Evolutionary conservation across 2,797 vertebrate genomes (phyloP).

Genomic region (Dryobates pubescens): DNA sequence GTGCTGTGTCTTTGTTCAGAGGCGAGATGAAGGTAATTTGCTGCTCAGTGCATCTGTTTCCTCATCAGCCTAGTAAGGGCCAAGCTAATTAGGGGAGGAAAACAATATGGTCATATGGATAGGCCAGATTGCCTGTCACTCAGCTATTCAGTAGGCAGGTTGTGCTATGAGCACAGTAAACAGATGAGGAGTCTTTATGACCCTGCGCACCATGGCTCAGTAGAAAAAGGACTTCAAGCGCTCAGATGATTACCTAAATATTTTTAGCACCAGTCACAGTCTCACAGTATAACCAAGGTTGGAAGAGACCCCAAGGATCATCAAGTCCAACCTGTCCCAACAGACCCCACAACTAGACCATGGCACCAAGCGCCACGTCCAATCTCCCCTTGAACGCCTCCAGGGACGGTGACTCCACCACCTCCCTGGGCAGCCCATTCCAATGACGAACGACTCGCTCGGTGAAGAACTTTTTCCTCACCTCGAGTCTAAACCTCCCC

Average conservation of each 20-base stretch:
- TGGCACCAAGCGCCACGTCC: no score
- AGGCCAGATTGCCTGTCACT: conserved; percentile 85
- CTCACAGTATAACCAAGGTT: no score
- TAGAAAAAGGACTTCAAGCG: not conserved
- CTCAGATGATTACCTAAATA: conserved; percentile 51
- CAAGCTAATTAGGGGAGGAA: conserved; percentile 82
- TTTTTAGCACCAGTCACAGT: no score
- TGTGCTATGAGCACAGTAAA: conserved; percentile 70
- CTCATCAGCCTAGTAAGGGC: conserved; percentile 81
- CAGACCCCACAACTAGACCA: no score
- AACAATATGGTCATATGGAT: conserved; percentile 86
- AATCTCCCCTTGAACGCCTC: no score
- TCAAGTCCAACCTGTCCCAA: no score
- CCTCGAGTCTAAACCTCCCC: no score
- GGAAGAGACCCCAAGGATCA: no score
- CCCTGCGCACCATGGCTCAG: not conserved
- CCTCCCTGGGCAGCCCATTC: no score
- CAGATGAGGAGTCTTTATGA: conserved; percentile 53
- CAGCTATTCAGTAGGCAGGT: conserved; percentile 70
- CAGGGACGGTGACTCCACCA: no score
- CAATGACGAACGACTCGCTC: no score
- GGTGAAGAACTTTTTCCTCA: no score
- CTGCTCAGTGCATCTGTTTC: conserved; percentile 88
- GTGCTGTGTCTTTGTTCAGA: conserved; percentile 78
- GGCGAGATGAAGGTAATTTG: conserved; percentile 89